A percentile compares a stretch with the other conserved stretches of the same genome.
These are phyloP conservation scores for Alouatta palliata DNA, from an alignment of 2,113 vertebrate species.

Conservation along the genomic window DNA sequence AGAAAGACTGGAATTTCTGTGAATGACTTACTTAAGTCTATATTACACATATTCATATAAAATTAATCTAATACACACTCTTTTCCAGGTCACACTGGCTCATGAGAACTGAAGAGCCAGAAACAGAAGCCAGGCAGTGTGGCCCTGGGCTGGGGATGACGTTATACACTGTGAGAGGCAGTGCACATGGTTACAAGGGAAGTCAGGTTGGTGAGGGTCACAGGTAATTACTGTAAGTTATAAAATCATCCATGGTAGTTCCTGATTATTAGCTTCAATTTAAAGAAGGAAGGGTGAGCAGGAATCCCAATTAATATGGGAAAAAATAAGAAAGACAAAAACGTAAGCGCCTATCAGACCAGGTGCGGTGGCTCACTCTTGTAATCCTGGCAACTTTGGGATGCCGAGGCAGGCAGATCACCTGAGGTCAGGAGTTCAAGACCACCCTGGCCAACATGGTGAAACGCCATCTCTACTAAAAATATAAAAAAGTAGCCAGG, in stretches of 20 bases:
- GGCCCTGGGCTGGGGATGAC: too few species aligned
- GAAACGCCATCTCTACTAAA: too few species aligned
- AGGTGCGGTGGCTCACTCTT: too few species aligned
- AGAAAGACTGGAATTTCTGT: not conserved
- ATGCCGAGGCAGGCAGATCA: too few species aligned
- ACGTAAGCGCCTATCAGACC: not conserved
- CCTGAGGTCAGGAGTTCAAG: too few species aligned
- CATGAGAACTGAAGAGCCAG: not conserved
- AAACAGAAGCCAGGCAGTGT: accelerated
- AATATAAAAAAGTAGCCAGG: too few species aligned
- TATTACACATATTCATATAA: not conserved
- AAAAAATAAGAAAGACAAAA: not conserved
- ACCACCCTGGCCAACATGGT: too few species aligned
- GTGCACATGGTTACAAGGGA: not conserved
- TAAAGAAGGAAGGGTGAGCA: not conserved
- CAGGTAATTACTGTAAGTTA: not conserved
- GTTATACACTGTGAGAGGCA: not conserved
- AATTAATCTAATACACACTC: not conserved
- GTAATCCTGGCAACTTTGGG: too few species aligned
- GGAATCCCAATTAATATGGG: not conserved
- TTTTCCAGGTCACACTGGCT: not conserved
- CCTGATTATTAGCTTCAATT: not conserved
- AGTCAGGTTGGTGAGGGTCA: not conserved
- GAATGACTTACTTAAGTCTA: not conserved
- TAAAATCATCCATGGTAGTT: not conserved